A percentile compares a stretch with the other conserved stretches of the same genome.
phyloP scores from a whole-genome alignment of 2,888 invertebrate genomes.

The Merodon equestris region DNA sequence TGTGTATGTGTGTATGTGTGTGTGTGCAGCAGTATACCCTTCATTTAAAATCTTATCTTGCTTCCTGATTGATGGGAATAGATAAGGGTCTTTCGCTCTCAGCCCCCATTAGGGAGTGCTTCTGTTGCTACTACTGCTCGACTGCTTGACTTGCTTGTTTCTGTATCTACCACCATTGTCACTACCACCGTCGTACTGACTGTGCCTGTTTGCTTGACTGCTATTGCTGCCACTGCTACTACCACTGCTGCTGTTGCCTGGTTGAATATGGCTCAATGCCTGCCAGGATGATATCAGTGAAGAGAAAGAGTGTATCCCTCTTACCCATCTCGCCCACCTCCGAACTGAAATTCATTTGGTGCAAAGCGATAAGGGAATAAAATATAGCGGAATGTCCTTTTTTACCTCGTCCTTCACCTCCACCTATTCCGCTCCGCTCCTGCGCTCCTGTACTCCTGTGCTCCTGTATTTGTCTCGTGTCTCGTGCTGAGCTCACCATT shows the following conservation, averaged over 20 bases:
- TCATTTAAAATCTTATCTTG: constrained; percentile 79
- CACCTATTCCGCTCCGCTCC: constrained; percentile 49
- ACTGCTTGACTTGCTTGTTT: not conserved
- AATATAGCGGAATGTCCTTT: constrained; percentile 79
- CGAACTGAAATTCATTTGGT: constrained; percentile 71
- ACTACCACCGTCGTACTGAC: too few relatives aligned
- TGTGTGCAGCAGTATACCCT: constrained; percentile 70
- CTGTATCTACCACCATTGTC: too few relatives aligned
- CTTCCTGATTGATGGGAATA: constrained; percentile 79
- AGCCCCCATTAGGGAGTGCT: constrained; percentile 39
- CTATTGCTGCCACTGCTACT: too few relatives aligned
- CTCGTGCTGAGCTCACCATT: constrained; percentile 70
- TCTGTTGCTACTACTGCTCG: constrained; percentile 24
- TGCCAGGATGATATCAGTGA: constrained; percentile 55
- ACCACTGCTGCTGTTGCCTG: constrained; percentile 12
- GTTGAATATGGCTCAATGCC: constrained; percentile 35
- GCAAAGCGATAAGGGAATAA: constrained; percentile 78
- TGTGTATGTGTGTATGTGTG: constrained; percentile 67
- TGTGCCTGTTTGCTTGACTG: too few relatives aligned
- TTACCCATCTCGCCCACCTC: constrained; percentile 50
- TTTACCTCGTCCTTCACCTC: constrained; percentile 67
- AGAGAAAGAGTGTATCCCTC: constrained; percentile 52
- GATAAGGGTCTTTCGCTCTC: constrained; percentile 76
- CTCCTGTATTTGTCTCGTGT: too few relatives aligned
- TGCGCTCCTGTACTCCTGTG: constrained; percentile 65